Conservation (phyloP, 2,113 vertebrate species). For the Diadophis punctatus region DNA sequence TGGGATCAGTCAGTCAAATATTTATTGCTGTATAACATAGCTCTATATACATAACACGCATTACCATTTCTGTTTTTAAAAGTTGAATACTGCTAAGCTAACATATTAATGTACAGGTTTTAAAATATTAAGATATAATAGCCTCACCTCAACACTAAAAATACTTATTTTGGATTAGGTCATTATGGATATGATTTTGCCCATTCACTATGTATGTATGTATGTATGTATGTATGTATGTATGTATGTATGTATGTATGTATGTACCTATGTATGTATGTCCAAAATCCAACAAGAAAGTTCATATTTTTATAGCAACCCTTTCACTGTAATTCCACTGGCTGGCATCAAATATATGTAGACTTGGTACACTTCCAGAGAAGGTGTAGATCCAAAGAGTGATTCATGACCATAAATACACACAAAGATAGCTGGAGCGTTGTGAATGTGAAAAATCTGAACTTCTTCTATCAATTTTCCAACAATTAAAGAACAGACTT, state of each 20-base stretch:
- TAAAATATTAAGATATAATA: conserved; percentile 3
- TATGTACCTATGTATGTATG: no score
- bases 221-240: no score
- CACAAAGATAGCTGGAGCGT: not conserved
- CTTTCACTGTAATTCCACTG: not conserved
- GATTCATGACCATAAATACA: not conserved
- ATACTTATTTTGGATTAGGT: no score
- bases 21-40: not conserved
- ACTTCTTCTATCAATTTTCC: not conserved
- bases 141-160: conserved; percentile 1
- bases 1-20: rapidly evolving
- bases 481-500: not conserved
- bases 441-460: not conserved
- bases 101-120: conserved; percentile 3
- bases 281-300: not conserved
- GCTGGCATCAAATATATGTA: not conserved
- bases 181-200: not conserved
- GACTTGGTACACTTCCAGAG: not conserved
- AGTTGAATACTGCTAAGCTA: conserved; percentile 12
- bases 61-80: conserved; percentile 33
- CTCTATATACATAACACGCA: conserved; percentile 38
- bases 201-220: not conserved
- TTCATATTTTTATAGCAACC: not conserved
- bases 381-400: not conserved
- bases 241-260: no score